A percentile compares a stretch with the other conserved stretches of the same genome.
Evolutionary conservation across 2,113 vertebrate genomes (phyloP).

Genomic region (Melanerpes aurifrons): DNA sequence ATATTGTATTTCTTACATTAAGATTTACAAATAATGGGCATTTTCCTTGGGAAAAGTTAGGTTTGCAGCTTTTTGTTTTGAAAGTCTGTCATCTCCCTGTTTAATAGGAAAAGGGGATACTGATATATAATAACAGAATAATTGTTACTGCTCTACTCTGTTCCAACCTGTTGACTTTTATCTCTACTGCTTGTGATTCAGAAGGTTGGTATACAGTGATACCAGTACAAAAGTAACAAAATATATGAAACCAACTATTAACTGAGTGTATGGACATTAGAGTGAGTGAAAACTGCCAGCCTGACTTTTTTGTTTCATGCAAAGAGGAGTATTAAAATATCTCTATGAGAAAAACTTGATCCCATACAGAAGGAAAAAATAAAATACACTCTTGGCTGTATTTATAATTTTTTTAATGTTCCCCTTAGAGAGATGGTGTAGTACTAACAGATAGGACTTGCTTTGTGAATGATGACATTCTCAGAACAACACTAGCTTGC

Average conservation of each 20-base stretch:
- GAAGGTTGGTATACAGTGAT: background rate
- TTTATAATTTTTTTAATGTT: background rate
- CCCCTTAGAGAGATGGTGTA: background rate
- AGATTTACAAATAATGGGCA: conserved; percentile 7
- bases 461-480: background rate
- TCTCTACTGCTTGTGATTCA: background rate
- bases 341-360: background rate
- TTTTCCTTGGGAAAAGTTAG: background rate
- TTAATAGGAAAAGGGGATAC: background rate
- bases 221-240: background rate
- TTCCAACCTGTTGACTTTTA: background rate
- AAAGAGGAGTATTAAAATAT: background rate
- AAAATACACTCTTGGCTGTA: background rate
- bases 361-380: background rate
- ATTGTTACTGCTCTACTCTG: background rate
- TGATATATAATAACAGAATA: background rate
- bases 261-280: background rate
- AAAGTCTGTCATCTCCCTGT: background rate
- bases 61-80: background rate
- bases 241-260: background rate
- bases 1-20: conserved; percentile 4
- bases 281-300: background rate
- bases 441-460: background rate
- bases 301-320: background rate
- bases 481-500: background rate